A percentile compares a stretch with the other conserved stretches of the same genome.
Conservation (phyloP, 2,113 vertebrate species). For the Cebidichthys violaceus region DNA sequence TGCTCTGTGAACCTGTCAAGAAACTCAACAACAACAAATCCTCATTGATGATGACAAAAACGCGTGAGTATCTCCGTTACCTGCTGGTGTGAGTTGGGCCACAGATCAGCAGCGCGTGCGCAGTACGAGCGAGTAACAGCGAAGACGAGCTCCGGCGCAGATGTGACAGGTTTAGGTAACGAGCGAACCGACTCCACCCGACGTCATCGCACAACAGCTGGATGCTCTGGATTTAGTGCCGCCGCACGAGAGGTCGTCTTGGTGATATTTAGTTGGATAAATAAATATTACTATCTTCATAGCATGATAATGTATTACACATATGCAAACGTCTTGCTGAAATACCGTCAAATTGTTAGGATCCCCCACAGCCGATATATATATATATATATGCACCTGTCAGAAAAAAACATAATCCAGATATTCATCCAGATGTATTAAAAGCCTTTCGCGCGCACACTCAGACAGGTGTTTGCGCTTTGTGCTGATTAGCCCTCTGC, state of each 20-base stretch:
- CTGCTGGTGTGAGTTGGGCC: not conserved
- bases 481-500: not conserved
- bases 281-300: not conserved
- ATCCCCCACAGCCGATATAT: not conserved
- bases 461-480: not conserved
- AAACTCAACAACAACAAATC: not conserved
- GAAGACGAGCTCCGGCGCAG: slow-evolving; percentile 7
- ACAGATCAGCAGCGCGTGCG: not conserved
- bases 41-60: not conserved
- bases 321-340: not conserved
- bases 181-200: slow-evolving; percentile 10
- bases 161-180: slow-evolving; percentile 10
- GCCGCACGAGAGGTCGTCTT: not conserved
- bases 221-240: not conserved
- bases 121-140: not conserved
- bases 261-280: not conserved
- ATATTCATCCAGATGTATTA: not conserved
- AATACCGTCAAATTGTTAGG: not conserved
- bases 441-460: not conserved
- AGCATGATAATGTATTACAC: not conserved
- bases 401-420: not conserved
- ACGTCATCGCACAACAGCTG: slow-evolving; percentile 9
- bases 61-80: not conserved
- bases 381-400: too few relatives aligned
- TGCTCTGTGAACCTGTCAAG: not conserved